Percentiles rank a stretch among this genome's conserved stretches.
These are phyloP conservation scores for Drosophila lacertosa DNA, from an alignment of 1,140 invertebrate genomes.

Conservation along the genomic window DNA sequence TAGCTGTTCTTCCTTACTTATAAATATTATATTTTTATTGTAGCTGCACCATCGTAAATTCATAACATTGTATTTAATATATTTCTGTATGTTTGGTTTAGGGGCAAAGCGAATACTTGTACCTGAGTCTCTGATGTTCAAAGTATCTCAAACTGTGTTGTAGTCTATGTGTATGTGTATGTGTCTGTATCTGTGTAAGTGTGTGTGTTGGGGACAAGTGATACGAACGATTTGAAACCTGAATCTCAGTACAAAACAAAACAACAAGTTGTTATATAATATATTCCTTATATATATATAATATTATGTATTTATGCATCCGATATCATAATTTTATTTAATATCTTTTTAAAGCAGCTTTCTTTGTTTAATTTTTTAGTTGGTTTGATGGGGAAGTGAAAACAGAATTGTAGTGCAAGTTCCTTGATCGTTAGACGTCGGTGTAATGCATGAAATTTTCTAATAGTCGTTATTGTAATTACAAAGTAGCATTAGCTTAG, in stretches of 20 bases:
- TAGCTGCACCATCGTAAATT: neutral
- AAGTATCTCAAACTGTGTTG: slow-evolving; percentile 45
- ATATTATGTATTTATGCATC: slow-evolving; percentile 7
- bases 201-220: slow-evolving; percentile 34
- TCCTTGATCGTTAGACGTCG: slow-evolving; percentile 55
- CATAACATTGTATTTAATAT: neutral
- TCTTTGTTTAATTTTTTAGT: slow-evolving; percentile 20
- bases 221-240: slow-evolving; percentile 55
- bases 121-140: slow-evolving; percentile 71
- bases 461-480: slow-evolving; percentile 63
- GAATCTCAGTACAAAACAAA: slow-evolving; percentile 81
- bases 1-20: neutral
- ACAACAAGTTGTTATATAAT: slow-evolving; percentile 17
- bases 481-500: slow-evolving; percentile 70
- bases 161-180: slow-evolving; percentile 36
- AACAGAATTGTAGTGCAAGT: slow-evolving; percentile 66
- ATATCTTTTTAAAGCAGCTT: neutral
- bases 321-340: slow-evolving; percentile 1
- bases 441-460: slow-evolving; percentile 47
- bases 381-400: neutral
- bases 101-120: slow-evolving; percentile 56
- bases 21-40: neutral
- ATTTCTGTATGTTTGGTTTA: slow-evolving; percentile 3
- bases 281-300: slow-evolving; percentile 4
- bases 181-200: slow-evolving; percentile 15